Evolutionary conservation across 1,140 invertebrate genomes (phyloP), one percentile per base, ranked within the genome.

Genomic region (Hermatobates lingyangjiaoensis): DNA sequence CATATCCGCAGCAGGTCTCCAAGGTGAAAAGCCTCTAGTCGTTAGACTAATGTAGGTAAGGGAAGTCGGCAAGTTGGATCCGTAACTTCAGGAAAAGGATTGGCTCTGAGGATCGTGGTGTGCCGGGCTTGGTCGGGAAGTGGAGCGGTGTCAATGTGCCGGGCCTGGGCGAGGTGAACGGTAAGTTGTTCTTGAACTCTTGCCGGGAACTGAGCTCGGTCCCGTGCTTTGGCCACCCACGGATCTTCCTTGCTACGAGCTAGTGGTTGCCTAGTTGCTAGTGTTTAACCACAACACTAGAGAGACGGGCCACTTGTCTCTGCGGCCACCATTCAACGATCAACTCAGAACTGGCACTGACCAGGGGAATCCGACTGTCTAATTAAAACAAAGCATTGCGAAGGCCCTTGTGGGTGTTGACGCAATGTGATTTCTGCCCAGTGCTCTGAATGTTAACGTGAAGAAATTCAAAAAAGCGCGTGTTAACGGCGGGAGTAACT

Each of bases 361-460:
- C 79, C 68, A 71, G 72, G 74, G 73, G 75, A 78, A 78, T 79
- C 76, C 74, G 75, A 80, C 77, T 80, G 77, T 79, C 74, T 83
- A 83, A 83, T 83, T 81, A 82, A 83, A 84, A 82, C 80, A 82
- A 79, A 83, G 80, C 79, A 81, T 81, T 80, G 77, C 72, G 78
- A 83, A 80, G 78, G 78, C 74, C 73, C 69, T 64, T 64, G 34
- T 66, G 67, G 71, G 72, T 75, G 74, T 71, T 80, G 74, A 80
- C 76, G 74, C 74, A 77, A 77, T 79, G 75, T 80, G 74, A 78
- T 81, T 80, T 79, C 77, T 81, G 77, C 78, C 76, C 78, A 80
- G 78, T 81, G 77, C 76, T 79, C 71, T 79, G 78, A 80, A 80
- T 80, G 77, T 79, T 74, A 80, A 77, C 62, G 70, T 74, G 72